Conservation (phyloP, 1,140 invertebrate genomes). For the Hyles euphorbiae region DNA sequence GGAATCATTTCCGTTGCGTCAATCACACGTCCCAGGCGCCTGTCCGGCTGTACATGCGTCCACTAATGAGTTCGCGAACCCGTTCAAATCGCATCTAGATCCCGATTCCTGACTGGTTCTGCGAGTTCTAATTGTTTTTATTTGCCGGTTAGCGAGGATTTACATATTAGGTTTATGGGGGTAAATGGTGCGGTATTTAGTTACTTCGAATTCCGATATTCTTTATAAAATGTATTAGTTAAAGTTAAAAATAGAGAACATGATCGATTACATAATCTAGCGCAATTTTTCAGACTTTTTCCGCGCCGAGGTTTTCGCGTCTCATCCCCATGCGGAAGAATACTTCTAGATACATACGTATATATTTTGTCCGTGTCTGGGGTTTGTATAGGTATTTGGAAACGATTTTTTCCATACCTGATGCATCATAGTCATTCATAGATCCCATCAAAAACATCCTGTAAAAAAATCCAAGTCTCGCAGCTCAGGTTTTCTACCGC, state of each 20-base stretch:
- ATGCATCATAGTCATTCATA: neutral
- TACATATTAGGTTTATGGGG: too few relatives aligned
- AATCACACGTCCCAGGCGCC: slow-evolving; percentile 46
- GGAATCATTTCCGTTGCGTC: slow-evolving; percentile 65
- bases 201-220: too few relatives aligned
- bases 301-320: too few relatives aligned
- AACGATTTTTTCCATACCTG: neutral
- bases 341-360: too few relatives aligned
- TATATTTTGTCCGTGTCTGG: too few relatives aligned
- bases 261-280: neutral
- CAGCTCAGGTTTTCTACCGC: too few relatives aligned
- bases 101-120: neutral
- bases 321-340: too few relatives aligned
- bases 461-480: too few relatives aligned
- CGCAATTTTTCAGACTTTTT: neutral
- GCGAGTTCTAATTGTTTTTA: neutral
- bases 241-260: neutral
- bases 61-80: slow-evolving; percentile 58
- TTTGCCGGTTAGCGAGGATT: too few relatives aligned
- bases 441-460: too few relatives aligned
- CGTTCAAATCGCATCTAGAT: slow-evolving; percentile 15
- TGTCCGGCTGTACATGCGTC: slow-evolving; percentile 40
- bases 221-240: neutral
- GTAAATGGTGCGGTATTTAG: too few relatives aligned
- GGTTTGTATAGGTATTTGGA: too few relatives aligned